phyloP scores from a whole-genome alignment of 2,888 invertebrate genomes.

The Parapristionchus giblindavisi region DNA sequence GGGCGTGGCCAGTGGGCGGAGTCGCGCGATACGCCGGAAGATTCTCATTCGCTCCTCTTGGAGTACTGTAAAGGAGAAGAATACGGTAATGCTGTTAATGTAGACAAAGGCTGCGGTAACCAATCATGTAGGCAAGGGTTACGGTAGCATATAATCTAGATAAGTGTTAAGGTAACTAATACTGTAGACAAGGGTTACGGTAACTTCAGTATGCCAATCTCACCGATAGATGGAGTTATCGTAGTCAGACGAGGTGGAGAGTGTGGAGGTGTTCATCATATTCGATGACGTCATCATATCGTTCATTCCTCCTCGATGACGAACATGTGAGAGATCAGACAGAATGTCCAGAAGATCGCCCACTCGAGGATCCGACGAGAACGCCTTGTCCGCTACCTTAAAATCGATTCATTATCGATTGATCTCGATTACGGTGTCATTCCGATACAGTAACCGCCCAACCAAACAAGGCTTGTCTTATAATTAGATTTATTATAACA shows the following conservation, averaged over 20 bases:
- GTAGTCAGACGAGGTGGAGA: constrained; percentile 47
- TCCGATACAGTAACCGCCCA: too few species aligned
- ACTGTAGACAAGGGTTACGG: background rate
- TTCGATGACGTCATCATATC: background rate
- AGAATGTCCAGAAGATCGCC: constrained; percentile 48
- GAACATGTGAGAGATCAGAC: constrained; percentile 39
- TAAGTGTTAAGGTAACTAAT: background rate
- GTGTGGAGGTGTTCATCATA: constrained; percentile 26
- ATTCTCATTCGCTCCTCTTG: constrained; percentile 46
- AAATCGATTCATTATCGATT: background rate
- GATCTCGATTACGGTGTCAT: too few species aligned
- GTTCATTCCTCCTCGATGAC: constrained; percentile 33
- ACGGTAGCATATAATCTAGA: too few species aligned
- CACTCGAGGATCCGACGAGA: constrained; percentile 6
- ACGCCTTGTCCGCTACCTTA: constrained; percentile 31
- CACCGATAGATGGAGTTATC: constrained; percentile 45
- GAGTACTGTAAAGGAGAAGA: constrained; percentile 2
- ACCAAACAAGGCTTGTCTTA: too few species aligned
- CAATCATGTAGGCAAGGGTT: too few species aligned
- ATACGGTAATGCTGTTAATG: too few species aligned
- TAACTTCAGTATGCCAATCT: background rate
- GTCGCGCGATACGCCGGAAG: constrained; percentile 57
- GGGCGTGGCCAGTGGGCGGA: constrained; percentile 54
- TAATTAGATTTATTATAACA: background rate
- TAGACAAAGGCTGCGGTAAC: too few species aligned